phyloP scores from a whole-genome alignment of 2,888 invertebrate genomes.

The Hipparchia sbordonii region DNA sequence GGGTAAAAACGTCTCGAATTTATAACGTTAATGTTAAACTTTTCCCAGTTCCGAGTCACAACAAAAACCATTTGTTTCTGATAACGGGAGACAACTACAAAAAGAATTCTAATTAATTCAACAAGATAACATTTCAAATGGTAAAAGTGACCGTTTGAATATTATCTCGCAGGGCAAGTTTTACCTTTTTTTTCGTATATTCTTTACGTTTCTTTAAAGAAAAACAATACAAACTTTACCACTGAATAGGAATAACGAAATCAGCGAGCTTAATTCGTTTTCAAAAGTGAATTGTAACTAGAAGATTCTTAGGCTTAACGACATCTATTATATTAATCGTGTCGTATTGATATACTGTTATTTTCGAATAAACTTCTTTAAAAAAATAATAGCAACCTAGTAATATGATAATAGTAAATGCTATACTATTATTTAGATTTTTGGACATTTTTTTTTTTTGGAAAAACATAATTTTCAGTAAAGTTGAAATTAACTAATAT shows the following conservation, averaged over 20 bases:
- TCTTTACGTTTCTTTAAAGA: conserved; percentile 52
- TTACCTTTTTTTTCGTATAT: conserved; percentile 41
- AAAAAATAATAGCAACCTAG: neutral
- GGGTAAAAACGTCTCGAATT: conserved; percentile 34
- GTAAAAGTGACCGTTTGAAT: conserved; percentile 57
- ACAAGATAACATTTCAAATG: conserved; percentile 64
- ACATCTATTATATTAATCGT: conserved; percentile 22
- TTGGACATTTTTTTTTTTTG: no score
- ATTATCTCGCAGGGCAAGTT: conserved; percentile 54
- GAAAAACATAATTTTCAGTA: no score
- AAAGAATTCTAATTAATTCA: conserved; percentile 73
- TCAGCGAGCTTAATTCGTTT: conserved; percentile 67
- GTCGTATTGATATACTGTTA: no score
- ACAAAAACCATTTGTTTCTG: conserved; percentile 49
- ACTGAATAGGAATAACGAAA: conserved; percentile 76
- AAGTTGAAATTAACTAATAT: no score
- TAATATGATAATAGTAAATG: no score
- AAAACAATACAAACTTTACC: conserved; percentile 74
- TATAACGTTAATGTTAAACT: conserved; percentile 35
- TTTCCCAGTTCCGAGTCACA: conserved; percentile 37
- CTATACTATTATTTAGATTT: no score
- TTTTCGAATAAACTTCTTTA: neutral
- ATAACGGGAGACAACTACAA: conserved; percentile 55
- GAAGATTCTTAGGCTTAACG: conserved; percentile 35
- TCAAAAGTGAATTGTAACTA: conserved; percentile 56